These are phyloP conservation scores for Dasypus novemcinctus DNA, from an alignment of 2,113 vertebrate species.

Conservation along the genomic window DNA sequence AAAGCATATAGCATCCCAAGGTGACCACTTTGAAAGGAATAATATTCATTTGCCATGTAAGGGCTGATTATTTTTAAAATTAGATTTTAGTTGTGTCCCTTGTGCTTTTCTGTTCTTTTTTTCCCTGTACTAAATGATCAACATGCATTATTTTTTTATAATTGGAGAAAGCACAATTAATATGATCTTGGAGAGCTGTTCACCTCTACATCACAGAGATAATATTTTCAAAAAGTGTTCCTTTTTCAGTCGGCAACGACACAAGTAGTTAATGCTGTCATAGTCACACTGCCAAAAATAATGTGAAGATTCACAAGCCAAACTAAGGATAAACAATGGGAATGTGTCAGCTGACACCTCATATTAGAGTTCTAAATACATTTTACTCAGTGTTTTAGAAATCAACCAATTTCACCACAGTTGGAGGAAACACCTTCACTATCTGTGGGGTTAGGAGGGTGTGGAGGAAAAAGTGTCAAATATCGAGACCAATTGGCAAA, in stretches of 20 bases:
- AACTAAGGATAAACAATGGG: background rate
- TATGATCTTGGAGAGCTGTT: slow-evolving; percentile 10
- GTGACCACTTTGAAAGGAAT: background rate
- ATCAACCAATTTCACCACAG: background rate
- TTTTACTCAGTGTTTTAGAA: slow-evolving; percentile 30
- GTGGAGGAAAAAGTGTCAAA: background rate
- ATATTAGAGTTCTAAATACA: background rate
- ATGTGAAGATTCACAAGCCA: background rate
- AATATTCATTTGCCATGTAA: background rate
- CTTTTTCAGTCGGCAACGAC: background rate
- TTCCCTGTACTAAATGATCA: background rate
- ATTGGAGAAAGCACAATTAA: background rate
- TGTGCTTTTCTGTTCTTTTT: background rate
- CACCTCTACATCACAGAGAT: background rate
- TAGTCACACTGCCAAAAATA: background rate
- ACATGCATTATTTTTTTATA: background rate
- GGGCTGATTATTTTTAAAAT: background rate
- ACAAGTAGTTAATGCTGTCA: background rate
- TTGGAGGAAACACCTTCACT: background rate
- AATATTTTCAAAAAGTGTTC: background rate
- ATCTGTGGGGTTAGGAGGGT: background rate
- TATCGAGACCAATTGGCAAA: background rate
- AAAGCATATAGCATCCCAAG: background rate
- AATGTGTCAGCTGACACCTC: background rate
- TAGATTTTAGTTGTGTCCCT: background rate